Conservation (phyloP, 2,797 vertebrate species). For the Hemibagrus guttatus region DNA sequence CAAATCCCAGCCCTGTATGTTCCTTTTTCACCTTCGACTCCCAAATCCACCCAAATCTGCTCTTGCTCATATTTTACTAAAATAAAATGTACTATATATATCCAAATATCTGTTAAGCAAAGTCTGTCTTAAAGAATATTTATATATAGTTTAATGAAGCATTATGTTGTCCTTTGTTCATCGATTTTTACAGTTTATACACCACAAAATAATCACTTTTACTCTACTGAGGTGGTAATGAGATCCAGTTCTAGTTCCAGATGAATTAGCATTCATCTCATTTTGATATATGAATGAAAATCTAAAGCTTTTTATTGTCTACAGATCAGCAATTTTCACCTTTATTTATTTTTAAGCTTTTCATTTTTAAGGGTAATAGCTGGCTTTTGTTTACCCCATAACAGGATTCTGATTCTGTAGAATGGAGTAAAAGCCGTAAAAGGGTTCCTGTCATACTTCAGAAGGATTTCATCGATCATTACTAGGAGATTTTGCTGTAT, state of each 20-base stretch:
- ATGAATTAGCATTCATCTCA: conserved; percentile 23
- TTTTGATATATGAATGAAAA: conserved; percentile 27
- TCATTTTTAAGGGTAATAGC: not conserved
- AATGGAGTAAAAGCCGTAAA: conserved; percentile 46
- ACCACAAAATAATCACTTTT: not conserved
- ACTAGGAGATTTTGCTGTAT: conserved; percentile 60
- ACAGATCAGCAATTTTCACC: conserved; percentile 38
- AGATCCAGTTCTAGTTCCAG: conserved; percentile 12
- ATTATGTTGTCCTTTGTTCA: conserved; percentile 4
- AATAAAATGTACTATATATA: not conserved
- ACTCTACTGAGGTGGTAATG: not conserved
- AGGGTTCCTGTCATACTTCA: conserved; percentile 48
- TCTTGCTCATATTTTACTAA: not conserved
- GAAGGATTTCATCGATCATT: conserved; percentile 62
- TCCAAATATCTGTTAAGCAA: not conserved
- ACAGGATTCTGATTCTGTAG: conserved; percentile 42
- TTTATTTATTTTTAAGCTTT: conserved; percentile 19
- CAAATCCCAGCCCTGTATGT: not conserved
- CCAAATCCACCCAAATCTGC: not conserved
- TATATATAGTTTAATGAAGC: not conserved
- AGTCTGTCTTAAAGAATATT: not conserved
- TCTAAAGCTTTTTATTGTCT: not conserved
- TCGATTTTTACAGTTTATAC: not conserved
- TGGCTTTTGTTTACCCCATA: conserved; percentile 23
- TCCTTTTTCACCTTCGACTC: not conserved